Evolutionary conservation across 1,140 invertebrate species (phyloP).

Genomic region (Propsilocerus akamusi): DNA sequence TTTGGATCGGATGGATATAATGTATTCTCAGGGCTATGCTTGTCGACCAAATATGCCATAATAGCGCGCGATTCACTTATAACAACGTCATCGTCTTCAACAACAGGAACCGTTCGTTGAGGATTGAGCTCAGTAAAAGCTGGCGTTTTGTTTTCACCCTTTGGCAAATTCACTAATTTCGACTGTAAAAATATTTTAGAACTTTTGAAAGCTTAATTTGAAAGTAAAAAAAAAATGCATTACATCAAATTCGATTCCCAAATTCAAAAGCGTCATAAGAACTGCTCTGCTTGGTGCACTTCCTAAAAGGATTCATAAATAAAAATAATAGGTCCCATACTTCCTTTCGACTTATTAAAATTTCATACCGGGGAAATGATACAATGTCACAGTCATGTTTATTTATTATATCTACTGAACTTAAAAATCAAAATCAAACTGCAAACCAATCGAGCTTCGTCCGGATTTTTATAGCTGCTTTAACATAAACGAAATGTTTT

Average conservation of each 20-base stretch:
- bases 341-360: neutral
- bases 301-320: constrained; percentile 27
- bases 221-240: neutral
- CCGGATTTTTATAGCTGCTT: neutral
- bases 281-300: constrained; percentile 11
- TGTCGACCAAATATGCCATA: constrained; percentile 10
- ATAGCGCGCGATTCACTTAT: constrained; percentile 15
- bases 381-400: neutral
- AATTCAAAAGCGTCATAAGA: constrained; percentile 10
- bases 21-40: neutral
- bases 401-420: neutral
- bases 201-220: neutral
- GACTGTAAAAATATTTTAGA: constrained; percentile 6
- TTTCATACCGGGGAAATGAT: neutral
- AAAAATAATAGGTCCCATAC: constrained; percentile 25
- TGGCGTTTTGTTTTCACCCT: constrained; percentile 10
- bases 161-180: constrained; percentile 9
- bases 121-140: constrained; percentile 13
- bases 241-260: constrained; percentile 7
- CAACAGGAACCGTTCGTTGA: constrained; percentile 13
- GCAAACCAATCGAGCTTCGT: neutral
- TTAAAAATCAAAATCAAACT: neutral
- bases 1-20: neutral
- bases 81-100: constrained; percentile 13
- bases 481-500: neutral